phyloP scores from a whole-genome alignment of 2,797 vertebrate species.

The Xenentodon cancila region DNA sequence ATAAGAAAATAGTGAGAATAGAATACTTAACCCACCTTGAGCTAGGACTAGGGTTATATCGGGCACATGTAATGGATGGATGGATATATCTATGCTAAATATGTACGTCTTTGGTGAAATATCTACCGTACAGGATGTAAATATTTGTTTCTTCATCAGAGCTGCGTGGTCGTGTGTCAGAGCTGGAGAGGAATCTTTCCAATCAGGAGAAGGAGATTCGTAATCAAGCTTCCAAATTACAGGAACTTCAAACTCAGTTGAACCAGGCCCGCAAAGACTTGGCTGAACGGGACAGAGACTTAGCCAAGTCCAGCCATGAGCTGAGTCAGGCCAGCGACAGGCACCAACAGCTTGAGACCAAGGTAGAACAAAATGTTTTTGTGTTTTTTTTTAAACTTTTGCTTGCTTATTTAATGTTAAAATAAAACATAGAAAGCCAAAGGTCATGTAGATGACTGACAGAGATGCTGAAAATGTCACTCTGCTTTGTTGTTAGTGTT shows the following conservation, averaged over 20 bases:
- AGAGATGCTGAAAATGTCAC: conserved; percentile 1
- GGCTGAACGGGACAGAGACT: conserved; percentile 84
- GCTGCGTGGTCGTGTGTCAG: conserved; percentile 73
- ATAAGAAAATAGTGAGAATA: no score
- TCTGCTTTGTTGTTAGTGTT: conserved; percentile 73
- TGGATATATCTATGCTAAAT: no score
- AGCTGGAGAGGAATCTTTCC: conserved; percentile 85
- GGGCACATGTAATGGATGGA: no score
- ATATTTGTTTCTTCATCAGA: conserved; percentile 52
- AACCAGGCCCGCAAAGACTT: conserved; percentile 85
- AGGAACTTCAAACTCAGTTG: conserved; percentile 85
- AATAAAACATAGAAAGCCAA: not conserved
- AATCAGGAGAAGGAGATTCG: conserved; percentile 86
- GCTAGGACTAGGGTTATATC: no score
- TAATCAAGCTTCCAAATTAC: conserved; percentile 79
- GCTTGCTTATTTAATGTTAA: no score
- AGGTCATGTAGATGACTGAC: not conserved
- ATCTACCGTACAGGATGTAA: no score
- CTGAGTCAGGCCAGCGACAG: conserved; percentile 79
- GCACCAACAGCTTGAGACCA: conserved; percentile 81
- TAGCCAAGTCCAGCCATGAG: conserved; percentile 86
- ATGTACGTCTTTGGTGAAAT: no score
- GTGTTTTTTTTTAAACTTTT: not conserved
- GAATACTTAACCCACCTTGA: no score
- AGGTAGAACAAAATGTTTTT: conserved; percentile 75